These are phyloP conservation scores for Pao palembangensis DNA, from an alignment of 2,113 vertebrate genomes.

Conservation along the genomic window DNA sequence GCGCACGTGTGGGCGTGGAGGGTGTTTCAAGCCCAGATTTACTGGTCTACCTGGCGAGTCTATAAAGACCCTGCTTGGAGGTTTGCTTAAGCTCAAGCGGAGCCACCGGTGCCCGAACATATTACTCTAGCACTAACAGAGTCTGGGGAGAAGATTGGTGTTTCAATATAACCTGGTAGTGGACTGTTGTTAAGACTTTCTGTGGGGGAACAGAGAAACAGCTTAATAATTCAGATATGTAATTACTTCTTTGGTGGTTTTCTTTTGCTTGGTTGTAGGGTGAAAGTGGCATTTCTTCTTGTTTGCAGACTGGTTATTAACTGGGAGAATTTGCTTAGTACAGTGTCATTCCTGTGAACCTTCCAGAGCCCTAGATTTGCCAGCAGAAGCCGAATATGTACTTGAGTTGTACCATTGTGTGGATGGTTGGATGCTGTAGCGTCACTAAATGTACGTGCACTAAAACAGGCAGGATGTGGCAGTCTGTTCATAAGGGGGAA, in stretches of 20 bases:
- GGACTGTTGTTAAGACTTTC: slow-evolving; percentile 19
- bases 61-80: slow-evolving; percentile 57
- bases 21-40: slow-evolving; percentile 34
- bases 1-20: background rate
- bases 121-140: slow-evolving; percentile 51
- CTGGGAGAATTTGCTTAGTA: too few relatives aligned
- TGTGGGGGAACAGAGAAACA: slow-evolving; percentile 20
- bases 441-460: too few relatives aligned
- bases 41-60: slow-evolving; percentile 36
- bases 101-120: slow-evolving; percentile 51
- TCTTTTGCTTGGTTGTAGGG: background rate
- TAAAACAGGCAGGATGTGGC: too few relatives aligned
- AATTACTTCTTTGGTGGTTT: slow-evolving; percentile 16
- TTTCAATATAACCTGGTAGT: slow-evolving; percentile 52
- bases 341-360: too few relatives aligned
- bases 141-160: slow-evolving; percentile 57
- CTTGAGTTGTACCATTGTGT: too few relatives aligned
- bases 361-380: too few relatives aligned
- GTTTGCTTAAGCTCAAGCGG: slow-evolving; percentile 36
- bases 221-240: slow-evolving; percentile 27
- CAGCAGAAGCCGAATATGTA: too few relatives aligned
- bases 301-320: too few relatives aligned
- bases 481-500: too few relatives aligned
- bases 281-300: background rate
- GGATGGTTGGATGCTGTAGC: too few relatives aligned